Conservation (phyloP, 2,888 invertebrate species). For the Chloromyia formosa region DNA sequence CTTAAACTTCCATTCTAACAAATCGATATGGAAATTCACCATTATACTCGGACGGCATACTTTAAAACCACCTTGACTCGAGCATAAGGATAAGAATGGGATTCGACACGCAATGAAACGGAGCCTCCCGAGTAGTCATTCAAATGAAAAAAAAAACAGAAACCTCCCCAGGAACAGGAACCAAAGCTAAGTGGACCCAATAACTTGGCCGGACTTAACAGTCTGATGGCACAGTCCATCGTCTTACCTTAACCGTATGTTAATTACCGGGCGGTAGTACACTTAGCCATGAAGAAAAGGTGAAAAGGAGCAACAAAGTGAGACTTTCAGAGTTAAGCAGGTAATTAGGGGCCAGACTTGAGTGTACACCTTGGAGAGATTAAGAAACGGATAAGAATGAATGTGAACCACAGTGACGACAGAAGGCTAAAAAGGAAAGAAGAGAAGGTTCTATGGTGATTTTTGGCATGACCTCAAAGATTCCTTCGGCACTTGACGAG, state of each 20-base stretch:
- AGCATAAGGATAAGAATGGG: neutral
- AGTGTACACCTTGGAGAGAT: slow-evolving; percentile 20
- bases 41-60: neutral
- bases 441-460: neutral
- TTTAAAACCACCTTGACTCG: neutral
- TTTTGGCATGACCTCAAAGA: neutral
- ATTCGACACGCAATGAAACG: neutral
- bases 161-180: neutral
- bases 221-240: neutral
- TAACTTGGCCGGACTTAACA: neutral
- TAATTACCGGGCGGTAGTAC: slow-evolving; percentile 9
- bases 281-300: slow-evolving; percentile 14
- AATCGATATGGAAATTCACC: neutral
- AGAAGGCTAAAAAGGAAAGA: neutral
- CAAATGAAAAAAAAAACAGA: neutral
- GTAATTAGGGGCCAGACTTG: slow-evolving; percentile 25
- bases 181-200: neutral
- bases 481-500: neutral
- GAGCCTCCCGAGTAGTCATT: neutral
- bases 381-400: slow-evolving; percentile 15
- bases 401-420: neutral
- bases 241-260: slow-evolving; percentile 14
- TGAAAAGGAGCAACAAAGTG: slow-evolving; percentile 27
- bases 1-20: neutral
- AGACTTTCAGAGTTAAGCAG: slow-evolving; percentile 15